phyloP scores from a whole-genome alignment of 2,797 vertebrate genomes.

The Trematomus bernacchii region DNA sequence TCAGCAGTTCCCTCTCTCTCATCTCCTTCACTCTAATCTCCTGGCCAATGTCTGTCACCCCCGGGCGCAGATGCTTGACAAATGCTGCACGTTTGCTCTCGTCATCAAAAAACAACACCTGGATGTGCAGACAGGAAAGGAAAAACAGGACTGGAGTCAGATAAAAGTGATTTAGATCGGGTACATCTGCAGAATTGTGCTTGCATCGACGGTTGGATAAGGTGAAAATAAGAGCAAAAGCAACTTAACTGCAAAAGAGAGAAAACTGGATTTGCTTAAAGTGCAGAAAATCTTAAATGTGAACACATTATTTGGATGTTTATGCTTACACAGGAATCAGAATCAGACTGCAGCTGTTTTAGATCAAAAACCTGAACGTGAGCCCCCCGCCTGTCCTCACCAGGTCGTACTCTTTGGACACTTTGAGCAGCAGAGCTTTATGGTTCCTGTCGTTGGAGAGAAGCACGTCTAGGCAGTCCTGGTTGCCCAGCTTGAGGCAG shows the following conservation, averaged over 20 bases:
- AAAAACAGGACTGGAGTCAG: conserved; percentile 13
- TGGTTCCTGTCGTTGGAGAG: conserved; percentile 87
- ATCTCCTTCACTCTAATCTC: conserved; percentile 80
- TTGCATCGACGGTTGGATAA: conserved; percentile 18
- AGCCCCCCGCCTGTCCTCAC: conserved; percentile 75
- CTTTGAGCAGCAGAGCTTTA: conserved; percentile 89
- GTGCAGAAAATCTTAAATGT: neutral
- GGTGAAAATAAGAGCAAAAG: neutral
- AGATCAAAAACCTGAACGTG: neutral
- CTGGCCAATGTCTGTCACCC: conserved; percentile 60
- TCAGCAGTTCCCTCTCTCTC: conserved; percentile 88
- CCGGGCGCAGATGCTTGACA: conserved; percentile 75
- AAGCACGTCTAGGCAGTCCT: conserved; percentile 83
- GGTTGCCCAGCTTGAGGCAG: conserved; percentile 83
- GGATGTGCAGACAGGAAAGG: conserved; percentile 32
- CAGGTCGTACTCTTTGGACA: conserved; percentile 94
- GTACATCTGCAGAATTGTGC: conserved; percentile 43
- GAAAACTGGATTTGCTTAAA: neutral
- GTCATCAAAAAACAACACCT: conserved; percentile 93
- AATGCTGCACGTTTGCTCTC: conserved; percentile 86
- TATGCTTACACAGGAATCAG: neutral
- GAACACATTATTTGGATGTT: conserved; percentile 11
- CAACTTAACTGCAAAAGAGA: neutral
- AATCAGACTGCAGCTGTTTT: conserved; percentile 19
- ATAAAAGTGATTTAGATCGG: conserved; percentile 38